Evolutionary conservation across 2,113 vertebrate species (phyloP).

Genomic region (Pardalotus punctatus): DNA sequence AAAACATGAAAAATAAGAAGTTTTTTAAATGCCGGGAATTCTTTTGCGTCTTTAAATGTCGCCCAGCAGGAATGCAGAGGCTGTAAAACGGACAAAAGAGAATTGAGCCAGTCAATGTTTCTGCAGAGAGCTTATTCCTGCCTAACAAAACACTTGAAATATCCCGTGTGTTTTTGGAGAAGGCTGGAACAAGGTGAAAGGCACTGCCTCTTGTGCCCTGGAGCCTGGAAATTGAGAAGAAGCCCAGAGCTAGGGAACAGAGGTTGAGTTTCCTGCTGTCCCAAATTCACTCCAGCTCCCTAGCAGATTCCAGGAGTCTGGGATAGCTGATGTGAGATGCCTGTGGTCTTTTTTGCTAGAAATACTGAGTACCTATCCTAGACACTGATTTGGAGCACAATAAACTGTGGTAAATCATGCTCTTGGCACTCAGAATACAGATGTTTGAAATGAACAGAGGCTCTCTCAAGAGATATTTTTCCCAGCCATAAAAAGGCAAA

Average conservation of each 20-base stretch:
- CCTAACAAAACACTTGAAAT: slow-evolving; percentile 3
- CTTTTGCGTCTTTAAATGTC: slow-evolving; percentile 7
- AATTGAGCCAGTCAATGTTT: background rate
- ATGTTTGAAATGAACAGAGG: background rate
- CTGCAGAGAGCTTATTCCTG: background rate
- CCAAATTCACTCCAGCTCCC: background rate
- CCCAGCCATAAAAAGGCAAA: background rate
- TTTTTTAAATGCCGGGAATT: slow-evolving; percentile 39
- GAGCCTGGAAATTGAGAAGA: background rate
- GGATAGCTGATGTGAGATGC: background rate
- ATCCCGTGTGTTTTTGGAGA: background rate
- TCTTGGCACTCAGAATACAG: slow-evolving; percentile 12
- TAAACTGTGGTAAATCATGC: background rate
- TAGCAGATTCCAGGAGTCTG: background rate
- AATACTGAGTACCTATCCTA: background rate
- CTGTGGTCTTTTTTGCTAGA: slow-evolving; percentile 3
- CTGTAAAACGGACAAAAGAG: background rate
- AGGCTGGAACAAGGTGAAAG: slow-evolving; percentile 3
- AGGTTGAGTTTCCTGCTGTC: background rate
- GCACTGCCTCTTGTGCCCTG: background rate
- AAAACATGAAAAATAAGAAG: slow-evolving; percentile 33
- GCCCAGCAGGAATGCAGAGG: background rate
- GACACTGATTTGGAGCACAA: background rate
- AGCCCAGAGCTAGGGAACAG: background rate
- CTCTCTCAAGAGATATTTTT: slow-evolving; percentile 18